These are phyloP conservation scores for Mus pahari DNA, from an alignment of 2,113 vertebrate genomes.

Conservation along the genomic window DNA sequence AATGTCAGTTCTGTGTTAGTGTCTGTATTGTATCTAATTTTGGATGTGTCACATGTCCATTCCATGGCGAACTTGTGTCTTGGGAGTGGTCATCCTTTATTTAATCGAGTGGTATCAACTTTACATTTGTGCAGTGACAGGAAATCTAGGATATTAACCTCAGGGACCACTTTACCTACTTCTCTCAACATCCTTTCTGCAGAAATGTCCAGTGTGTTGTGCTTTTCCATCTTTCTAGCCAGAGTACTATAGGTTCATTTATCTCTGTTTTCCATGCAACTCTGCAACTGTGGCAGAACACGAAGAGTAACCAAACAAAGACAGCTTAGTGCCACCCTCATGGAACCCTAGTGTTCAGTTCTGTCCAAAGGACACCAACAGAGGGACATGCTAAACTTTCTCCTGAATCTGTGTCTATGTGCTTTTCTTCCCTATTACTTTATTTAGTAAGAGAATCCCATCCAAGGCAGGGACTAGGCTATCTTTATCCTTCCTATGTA, in stretches of 20 bases:
- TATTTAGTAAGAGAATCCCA: neutral
- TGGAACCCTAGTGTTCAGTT: neutral
- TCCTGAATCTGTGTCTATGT: neutral
- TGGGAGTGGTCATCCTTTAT: accelerated
- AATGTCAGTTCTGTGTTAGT: neutral
- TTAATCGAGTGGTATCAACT: neutral
- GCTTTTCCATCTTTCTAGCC: neutral
- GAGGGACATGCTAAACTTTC: neutral
- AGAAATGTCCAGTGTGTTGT: neutral
- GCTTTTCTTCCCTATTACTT: neutral
- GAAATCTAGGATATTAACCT: neutral
- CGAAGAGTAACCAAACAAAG: neutral
- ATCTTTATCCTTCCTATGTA: neutral
- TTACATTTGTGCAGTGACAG: neutral
- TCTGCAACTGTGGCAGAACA: neutral
- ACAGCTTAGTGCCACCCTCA: neutral
- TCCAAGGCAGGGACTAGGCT: neutral
- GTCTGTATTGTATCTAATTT: neutral
- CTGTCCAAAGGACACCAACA: neutral
- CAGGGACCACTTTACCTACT: neutral
- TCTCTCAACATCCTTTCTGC: neutral
- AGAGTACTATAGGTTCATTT: neutral
- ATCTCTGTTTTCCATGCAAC: neutral
- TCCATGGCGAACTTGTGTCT: accelerated
- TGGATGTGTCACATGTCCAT: neutral